These are phyloP conservation scores for Oxystoma pomonae DNA, from an alignment of 2,888 invertebrate genomes.

Conservation along the genomic window DNA sequence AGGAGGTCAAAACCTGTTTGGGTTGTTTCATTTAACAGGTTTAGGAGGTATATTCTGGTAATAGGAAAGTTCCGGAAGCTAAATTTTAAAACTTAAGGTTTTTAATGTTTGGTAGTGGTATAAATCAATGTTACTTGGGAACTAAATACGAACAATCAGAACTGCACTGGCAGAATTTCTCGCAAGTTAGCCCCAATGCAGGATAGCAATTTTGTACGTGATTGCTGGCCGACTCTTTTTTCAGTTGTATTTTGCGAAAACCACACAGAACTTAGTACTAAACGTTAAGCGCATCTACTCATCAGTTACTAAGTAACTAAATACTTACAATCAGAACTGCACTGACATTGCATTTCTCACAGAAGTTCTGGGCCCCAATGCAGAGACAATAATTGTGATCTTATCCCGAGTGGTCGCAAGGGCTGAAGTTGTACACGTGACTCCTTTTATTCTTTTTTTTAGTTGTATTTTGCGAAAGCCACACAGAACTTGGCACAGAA, in stretches of 20 bases:
- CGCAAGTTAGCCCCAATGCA: constrained; percentile 66
- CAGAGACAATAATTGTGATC: constrained; percentile 88
- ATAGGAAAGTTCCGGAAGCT: no score
- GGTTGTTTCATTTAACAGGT: no score
- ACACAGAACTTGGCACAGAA: no score
- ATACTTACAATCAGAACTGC: constrained; percentile 83
- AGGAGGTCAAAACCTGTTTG: no score
- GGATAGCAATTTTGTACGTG: constrained; percentile 88
- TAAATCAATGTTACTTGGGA: no score
- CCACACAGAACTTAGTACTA: no score
- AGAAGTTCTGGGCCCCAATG: constrained; percentile 92
- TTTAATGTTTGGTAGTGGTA: no score
- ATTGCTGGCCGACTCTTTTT: constrained; percentile 80
- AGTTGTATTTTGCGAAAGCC: constrained; percentile 91
- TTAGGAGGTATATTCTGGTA: no score
- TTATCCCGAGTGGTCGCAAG: constrained; percentile 91
- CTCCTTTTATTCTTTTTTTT: constrained; percentile 81
- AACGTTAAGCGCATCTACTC: no score
- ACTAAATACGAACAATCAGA: no score
- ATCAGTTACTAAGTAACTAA: constrained; percentile 45
- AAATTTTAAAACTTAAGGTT: no score
- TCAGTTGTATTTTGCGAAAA: constrained; percentile 90
- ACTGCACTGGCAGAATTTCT: neutral
- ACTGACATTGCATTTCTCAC: constrained; percentile 99
- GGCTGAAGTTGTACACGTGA: constrained; percentile 86